phyloP scores from a whole-genome alignment of 2,113 vertebrate genomes.

The Daboia siamensis region DNA sequence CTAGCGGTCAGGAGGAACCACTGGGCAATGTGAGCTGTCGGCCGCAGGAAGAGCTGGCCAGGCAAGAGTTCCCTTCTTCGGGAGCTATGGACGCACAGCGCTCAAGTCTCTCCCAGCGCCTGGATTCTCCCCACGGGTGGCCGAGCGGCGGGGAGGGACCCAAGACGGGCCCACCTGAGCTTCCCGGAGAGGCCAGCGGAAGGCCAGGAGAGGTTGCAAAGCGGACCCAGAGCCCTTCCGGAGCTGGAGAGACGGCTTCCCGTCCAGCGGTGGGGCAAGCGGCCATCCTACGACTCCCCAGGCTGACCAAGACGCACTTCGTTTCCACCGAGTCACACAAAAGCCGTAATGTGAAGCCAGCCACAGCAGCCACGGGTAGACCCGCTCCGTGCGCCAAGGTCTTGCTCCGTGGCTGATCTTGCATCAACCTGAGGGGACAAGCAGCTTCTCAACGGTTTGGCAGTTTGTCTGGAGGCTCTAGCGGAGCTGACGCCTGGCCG shows the following conservation, averaged over 20 bases:
- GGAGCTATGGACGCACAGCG: background rate
- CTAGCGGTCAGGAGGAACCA: background rate
- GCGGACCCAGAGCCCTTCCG: background rate
- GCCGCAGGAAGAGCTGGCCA: background rate
- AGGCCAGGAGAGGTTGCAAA: conserved; percentile 23
- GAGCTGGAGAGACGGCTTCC: accelerated
- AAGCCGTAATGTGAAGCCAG: background rate
- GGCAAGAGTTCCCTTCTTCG: background rate
- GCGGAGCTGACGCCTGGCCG: background rate
- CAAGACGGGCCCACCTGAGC: conserved; percentile 5
- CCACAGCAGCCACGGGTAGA: conserved; percentile 5
- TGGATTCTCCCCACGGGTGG: background rate
- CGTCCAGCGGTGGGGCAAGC: accelerated
- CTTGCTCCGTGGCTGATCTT: background rate
- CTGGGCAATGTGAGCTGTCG: background rate
- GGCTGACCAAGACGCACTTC: conserved; percentile 8
- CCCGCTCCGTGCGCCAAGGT: conserved; percentile 34
- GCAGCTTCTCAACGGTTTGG: background rate
- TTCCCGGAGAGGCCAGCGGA: conserved; percentile 1
- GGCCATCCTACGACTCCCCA: background rate
- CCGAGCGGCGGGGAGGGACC: background rate
- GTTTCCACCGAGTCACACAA: background rate
- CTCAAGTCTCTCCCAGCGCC: background rate
- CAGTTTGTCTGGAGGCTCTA: background rate
- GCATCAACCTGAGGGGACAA: background rate